phyloP scores from a whole-genome alignment of 2,888 invertebrate genomes.

The Sarcophaga caerulescens region DNA sequence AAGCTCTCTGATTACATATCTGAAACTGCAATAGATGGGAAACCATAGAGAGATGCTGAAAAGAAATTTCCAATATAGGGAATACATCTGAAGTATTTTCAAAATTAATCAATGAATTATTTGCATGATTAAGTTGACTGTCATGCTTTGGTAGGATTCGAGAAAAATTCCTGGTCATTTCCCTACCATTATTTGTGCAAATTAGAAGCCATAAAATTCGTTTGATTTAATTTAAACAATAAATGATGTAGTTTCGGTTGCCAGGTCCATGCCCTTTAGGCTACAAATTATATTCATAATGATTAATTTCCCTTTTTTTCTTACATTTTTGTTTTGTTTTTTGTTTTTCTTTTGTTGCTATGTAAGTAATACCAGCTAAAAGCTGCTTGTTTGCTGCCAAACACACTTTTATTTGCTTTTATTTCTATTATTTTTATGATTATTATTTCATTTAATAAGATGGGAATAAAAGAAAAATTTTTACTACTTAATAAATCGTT shows the following conservation, averaged over 20 bases:
- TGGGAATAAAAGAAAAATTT: slow-evolving; percentile 12
- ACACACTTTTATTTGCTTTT: neutral
- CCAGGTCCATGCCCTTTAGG: neutral
- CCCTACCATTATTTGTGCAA: neutral
- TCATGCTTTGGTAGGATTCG: too few species aligned
- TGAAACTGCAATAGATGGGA: too few species aligned
- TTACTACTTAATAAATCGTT: slow-evolving; percentile 58
- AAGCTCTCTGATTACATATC: too few species aligned
- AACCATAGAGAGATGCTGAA: too few species aligned
- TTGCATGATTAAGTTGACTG: too few species aligned
- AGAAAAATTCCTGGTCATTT: neutral
- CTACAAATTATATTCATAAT: slow-evolving; percentile 8
- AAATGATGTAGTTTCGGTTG: neutral
- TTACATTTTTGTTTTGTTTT: too few species aligned
- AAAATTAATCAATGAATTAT: too few species aligned
- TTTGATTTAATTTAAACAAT: neutral
- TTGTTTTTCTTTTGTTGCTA: neutral
- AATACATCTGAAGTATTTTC: too few species aligned
- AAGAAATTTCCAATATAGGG: too few species aligned
- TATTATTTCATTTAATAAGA: slow-evolving; percentile 43
- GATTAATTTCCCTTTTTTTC: slow-evolving; percentile 20
- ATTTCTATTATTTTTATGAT: slow-evolving; percentile 18
- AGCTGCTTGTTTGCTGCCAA: neutral
- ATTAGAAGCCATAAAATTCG: neutral
- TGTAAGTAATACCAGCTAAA: neutral